A percentile compares a stretch with the other conserved stretches of the same genome.
These are phyloP conservation scores for Rhagoletis zephyria DNA, from an alignment of 1,140 invertebrate genomes.

Conservation along the genomic window DNA sequence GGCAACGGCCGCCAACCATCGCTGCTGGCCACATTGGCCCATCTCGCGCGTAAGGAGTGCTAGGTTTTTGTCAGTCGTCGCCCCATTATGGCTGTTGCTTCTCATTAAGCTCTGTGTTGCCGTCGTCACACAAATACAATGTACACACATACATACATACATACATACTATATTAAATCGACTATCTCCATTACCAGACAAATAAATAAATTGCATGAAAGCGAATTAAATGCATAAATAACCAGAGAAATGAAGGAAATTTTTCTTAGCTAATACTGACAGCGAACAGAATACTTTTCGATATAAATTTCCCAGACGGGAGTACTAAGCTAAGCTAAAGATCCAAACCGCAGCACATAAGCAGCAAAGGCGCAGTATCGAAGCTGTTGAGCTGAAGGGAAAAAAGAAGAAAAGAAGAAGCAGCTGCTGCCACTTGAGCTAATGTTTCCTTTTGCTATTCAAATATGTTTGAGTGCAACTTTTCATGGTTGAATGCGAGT, in stretches of 20 bases:
- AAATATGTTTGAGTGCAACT: slow-evolving; percentile 35
- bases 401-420: background rate
- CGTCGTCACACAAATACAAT: too few species aligned
- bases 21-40: background rate
- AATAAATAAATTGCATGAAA: slow-evolving; percentile 45
- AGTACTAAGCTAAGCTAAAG: too few species aligned
- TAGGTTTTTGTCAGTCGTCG: background rate
- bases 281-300: background rate
- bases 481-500: background rate
- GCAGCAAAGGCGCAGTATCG: slow-evolving; percentile 16
- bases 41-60: background rate
- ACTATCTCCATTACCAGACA: background rate
- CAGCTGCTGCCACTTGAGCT: slow-evolving; percentile 36
- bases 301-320: background rate
- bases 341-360: too few species aligned
- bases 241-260: slow-evolving; percentile 22
- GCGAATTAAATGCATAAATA: background rate
- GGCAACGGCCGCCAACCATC: background rate
- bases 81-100: background rate
- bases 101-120: background rate
- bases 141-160: background rate
- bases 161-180: too few species aligned
- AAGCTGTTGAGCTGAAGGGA: slow-evolving; percentile 8
- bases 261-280: background rate
- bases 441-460: slow-evolving; percentile 39